Evolutionary conservation across 2,888 invertebrate genomes (phyloP).

Genomic region (Escarpia spicata): DNA sequence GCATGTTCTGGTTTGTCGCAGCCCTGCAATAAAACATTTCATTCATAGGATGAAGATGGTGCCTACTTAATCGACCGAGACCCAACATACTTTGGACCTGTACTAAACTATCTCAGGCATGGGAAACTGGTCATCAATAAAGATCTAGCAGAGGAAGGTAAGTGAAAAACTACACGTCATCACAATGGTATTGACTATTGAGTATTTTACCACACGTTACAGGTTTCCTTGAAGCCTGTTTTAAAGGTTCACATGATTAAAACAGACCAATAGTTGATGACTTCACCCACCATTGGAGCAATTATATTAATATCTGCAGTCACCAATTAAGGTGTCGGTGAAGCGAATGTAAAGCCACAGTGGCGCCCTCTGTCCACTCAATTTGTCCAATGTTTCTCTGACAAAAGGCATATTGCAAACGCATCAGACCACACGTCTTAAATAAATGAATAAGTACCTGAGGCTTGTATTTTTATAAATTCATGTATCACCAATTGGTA

Average conservation of each 20-base stretch:
- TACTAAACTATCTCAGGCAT: slow-evolving; percentile 95
- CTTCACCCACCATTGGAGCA: no score
- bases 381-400: no score
- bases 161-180: slow-evolving; percentile 26
- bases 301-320: no score
- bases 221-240: not conserved
- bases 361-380: no score
- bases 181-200: not conserved
- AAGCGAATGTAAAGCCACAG: no score
- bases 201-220: not conserved
- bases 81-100: slow-evolving; percentile 95
- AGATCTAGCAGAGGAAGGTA: slow-evolving; percentile 95
- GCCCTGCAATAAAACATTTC: not conserved
- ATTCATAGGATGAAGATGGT: slow-evolving; percentile 90
- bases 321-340: no score
- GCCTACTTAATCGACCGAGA: slow-evolving; percentile 98
- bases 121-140: slow-evolving; percentile 96
- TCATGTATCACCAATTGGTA: no score
- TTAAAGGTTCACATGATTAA: not conserved
- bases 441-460: no score
- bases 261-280: no score
- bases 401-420: no score
- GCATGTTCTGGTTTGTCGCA: not conserved
- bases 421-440: no score
- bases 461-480: no score